Percentiles rank a stretch among this genome's conserved stretches.
Evolutionary conservation across 1,140 invertebrate species (phyloP).

Genomic region (Euwallacea similis): DNA sequence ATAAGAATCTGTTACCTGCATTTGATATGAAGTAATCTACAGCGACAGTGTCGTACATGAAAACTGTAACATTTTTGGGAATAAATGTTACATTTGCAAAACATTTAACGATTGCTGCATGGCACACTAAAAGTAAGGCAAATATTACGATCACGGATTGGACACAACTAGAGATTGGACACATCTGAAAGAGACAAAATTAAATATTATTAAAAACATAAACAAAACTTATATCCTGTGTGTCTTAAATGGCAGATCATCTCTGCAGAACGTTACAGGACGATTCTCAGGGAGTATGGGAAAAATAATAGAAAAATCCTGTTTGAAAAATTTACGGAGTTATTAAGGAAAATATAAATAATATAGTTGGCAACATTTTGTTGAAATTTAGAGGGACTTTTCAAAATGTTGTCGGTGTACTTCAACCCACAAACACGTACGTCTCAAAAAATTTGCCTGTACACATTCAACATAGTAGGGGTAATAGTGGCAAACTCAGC

Average conservation of each 20-base stretch:
- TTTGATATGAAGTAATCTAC: slow-evolving; percentile 23
- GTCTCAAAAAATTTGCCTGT: too few species aligned
- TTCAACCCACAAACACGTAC: too few species aligned
- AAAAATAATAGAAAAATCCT: too few species aligned
- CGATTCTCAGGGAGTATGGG: too few species aligned
- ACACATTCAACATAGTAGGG: neutral
- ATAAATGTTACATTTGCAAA: slow-evolving; percentile 30
- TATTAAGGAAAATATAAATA: too few species aligned
- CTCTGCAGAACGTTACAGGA: too few species aligned
- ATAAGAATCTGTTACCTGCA: slow-evolving; percentile 3
- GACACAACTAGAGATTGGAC: slow-evolving; percentile 40
- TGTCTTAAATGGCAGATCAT: too few species aligned
- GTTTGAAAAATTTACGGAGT: too few species aligned
- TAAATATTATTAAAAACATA: neutral
- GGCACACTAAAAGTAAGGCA: slow-evolving; percentile 38
- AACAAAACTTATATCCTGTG: too few species aligned
- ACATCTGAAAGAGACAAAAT: slow-evolving; percentile 40
- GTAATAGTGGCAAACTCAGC: neutral
- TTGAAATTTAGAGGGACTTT: too few species aligned
- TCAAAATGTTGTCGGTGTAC: too few species aligned
- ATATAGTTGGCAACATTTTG: too few species aligned
- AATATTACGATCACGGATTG: slow-evolving; percentile 41
- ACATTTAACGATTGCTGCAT: slow-evolving; percentile 36
- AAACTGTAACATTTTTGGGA: slow-evolving; percentile 33
- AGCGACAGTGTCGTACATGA: slow-evolving; percentile 34